Evolutionary conservation across 2,797 vertebrate species (phyloP).

Genomic region (Hypotaenidia philippensis): DNA sequence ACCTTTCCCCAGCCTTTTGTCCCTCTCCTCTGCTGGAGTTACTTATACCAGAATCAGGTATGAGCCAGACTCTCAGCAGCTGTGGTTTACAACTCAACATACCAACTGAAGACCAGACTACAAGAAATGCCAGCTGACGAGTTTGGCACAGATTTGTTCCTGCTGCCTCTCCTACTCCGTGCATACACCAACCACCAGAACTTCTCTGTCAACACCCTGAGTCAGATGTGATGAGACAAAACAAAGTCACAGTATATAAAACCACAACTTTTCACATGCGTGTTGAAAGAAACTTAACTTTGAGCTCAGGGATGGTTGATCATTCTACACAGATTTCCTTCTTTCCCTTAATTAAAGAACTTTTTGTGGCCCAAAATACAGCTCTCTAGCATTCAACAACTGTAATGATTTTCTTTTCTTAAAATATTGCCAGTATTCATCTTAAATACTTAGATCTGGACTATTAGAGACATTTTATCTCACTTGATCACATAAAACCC

Average conservation of each 20-base stretch:
- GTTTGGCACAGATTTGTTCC: not conserved
- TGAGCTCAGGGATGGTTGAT: conserved; percentile 23
- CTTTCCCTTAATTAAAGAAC: not conserved
- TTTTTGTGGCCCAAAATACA: not conserved
- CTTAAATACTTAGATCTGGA: conserved; percentile 9
- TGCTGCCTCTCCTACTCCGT: not conserved
- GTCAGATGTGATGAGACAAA: not conserved
- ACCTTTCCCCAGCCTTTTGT: not conserved
- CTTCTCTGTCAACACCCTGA: not conserved
- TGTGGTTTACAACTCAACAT: not conserved
- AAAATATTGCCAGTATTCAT: conserved; percentile 30
- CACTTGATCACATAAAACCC: not conserved
- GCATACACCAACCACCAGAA: not conserved
- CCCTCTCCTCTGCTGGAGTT: not conserved
- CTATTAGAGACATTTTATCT: not conserved
- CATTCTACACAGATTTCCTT: not conserved
- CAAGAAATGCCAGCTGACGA: not conserved
- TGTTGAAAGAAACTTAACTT: conserved; percentile 28
- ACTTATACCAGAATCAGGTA: not conserved
- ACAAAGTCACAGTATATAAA: not conserved
- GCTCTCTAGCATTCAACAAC: conserved; percentile 24
- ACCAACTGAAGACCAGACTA: not conserved
- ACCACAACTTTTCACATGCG: not conserved
- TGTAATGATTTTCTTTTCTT: conserved; percentile 21
- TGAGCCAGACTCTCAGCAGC: not conserved